A percentile compares a stretch with the other conserved stretches of the same genome.
Conservation (phyloP, 2,888 invertebrate genomes). For the Leptinotarsa haldemani region DNA sequence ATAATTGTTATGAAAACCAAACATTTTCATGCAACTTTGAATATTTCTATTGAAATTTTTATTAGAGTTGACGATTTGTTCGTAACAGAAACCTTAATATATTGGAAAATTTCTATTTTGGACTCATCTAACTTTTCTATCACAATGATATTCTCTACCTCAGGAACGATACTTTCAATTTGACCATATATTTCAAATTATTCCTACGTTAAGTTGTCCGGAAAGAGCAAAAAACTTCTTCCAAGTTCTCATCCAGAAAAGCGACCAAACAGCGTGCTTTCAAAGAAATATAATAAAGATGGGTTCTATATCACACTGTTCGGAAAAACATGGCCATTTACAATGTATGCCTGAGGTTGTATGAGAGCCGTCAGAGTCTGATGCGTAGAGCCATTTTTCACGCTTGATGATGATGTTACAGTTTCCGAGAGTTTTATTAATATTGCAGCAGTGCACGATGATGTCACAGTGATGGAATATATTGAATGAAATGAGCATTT, state of each 20-base stretch:
- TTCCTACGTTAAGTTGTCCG: not conserved
- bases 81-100: too few species aligned
- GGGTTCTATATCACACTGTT: slow-evolving; percentile 32
- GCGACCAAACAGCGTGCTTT: not conserved
- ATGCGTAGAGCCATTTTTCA: slow-evolving; percentile 32
- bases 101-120: too few species aligned
- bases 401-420: slow-evolving; percentile 28
- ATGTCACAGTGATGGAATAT: not conserved
- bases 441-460: not conserved
- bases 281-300: slow-evolving; percentile 37
- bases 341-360: slow-evolving; percentile 30
- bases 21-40: too few species aligned
- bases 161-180: too few species aligned
- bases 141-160: too few species aligned
- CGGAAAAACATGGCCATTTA: slow-evolving; percentile 37
- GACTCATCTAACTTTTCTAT: too few species aligned
- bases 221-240: not conserved
- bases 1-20: too few species aligned
- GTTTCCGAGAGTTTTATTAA: slow-evolving; percentile 1
- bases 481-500: not conserved
- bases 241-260: not conserved
- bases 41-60: too few species aligned
- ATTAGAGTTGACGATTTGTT: too few species aligned
- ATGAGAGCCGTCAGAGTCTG: slow-evolving; percentile 25
- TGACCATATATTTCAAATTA: not conserved